These are phyloP conservation scores for Idaea dimidiata DNA, from an alignment of 2,888 invertebrate genomes.

Conservation along the genomic window DNA sequence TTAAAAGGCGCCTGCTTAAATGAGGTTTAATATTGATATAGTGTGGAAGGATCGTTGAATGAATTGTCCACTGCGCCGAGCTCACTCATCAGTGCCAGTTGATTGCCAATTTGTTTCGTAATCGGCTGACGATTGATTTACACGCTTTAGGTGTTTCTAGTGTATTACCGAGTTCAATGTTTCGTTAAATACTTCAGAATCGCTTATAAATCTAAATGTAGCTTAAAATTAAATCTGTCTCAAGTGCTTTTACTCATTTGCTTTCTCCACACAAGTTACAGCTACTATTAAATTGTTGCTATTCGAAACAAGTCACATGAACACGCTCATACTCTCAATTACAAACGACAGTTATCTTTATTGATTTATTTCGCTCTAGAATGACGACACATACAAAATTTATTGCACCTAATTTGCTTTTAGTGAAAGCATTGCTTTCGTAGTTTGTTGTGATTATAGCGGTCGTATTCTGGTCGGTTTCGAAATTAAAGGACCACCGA, in stretches of 20 bases:
- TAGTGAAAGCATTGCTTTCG: constrained; percentile 25
- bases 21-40: constrained; percentile 3
- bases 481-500: constrained; percentile 29
- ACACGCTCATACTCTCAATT: constrained; percentile 45
- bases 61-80: constrained; percentile 25
- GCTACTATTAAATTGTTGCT: constrained; percentile 63
- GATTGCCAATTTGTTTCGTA: constrained; percentile 69
- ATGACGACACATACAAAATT: constrained; percentile 37
- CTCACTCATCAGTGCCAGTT: constrained; percentile 57
- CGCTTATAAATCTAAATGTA: constrained; percentile 10
- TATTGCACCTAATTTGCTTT: constrained; percentile 35
- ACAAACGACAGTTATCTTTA: constrained; percentile 57
- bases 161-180: constrained; percentile 9
- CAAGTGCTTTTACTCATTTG: constrained; percentile 26
- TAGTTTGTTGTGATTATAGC: constrained; percentile 29
- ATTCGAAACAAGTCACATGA: constrained; percentile 29
- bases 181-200: background rate
- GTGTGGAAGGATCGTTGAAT: constrained; percentile 14
- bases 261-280: constrained; percentile 54
- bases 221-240: constrained; percentile 25
- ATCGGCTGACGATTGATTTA: constrained; percentile 51
- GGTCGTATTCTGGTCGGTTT: constrained; percentile 23
- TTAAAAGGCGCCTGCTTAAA: constrained; percentile 15
- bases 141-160: background rate
- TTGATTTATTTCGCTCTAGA: constrained; percentile 57